Conservation (phyloP, 2,888 invertebrate species). For the Spodoptera exigua region DNA sequence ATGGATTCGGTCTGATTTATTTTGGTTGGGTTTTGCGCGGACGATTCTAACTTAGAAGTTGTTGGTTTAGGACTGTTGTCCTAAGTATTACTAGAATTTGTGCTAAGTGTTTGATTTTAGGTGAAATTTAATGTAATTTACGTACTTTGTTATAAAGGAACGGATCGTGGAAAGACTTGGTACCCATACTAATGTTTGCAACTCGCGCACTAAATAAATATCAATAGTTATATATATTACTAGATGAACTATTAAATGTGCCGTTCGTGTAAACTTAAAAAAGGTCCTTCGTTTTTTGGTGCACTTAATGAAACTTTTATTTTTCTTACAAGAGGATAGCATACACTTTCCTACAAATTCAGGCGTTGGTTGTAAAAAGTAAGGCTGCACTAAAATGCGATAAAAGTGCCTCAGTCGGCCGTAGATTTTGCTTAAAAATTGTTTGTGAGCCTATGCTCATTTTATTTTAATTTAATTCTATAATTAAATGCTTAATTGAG, state of each 20-base stretch:
- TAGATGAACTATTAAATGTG: neutral
- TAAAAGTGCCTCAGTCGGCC: neutral
- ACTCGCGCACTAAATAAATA: slow-evolving; percentile 6
- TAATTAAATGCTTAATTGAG: too few relatives aligned
- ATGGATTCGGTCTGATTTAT: slow-evolving; percentile 57
- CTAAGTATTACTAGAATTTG: slow-evolving; percentile 43
- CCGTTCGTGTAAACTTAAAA: too few relatives aligned
- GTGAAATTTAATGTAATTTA: slow-evolving; percentile 52
- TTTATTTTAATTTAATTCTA: too few relatives aligned
- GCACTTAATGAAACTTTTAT: too few relatives aligned
- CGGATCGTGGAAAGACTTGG: neutral
- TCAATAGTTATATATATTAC: slow-evolving; percentile 1
- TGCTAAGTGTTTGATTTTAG: slow-evolving; percentile 48
- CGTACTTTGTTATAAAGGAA: slow-evolving; percentile 2
- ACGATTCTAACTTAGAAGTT: slow-evolving; percentile 50
- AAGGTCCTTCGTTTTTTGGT: too few relatives aligned
- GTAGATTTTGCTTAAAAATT: too few relatives aligned
- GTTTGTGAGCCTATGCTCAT: too few relatives aligned
- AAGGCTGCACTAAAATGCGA: slow-evolving; percentile 7
- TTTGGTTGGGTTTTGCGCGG: slow-evolving; percentile 47
- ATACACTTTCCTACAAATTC: neutral
- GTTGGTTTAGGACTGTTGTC: slow-evolving; percentile 64
- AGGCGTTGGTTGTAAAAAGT: neutral
- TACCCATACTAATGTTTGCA: slow-evolving; percentile 11
- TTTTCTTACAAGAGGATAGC: neutral